Percentiles rank a stretch among this genome's conserved stretches.
Evolutionary conservation across 2,113 vertebrate genomes (phyloP).

Genomic region (Oncorhynchus nerka): DNA sequence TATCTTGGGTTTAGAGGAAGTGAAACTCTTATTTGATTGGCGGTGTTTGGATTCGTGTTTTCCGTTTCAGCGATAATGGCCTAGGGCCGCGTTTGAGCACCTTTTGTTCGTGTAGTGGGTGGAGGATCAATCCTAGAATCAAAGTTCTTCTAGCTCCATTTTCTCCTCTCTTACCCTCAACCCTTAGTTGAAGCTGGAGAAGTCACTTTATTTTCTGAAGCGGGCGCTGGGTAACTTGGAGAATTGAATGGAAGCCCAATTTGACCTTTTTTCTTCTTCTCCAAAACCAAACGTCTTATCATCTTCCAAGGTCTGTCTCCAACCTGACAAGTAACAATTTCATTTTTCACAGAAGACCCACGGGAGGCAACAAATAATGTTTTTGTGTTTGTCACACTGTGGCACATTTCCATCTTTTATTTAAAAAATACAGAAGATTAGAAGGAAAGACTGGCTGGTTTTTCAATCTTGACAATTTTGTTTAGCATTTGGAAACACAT

Average conservation of each 20-base stretch:
- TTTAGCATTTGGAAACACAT: not conserved
- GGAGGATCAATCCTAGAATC: conserved; percentile 45
- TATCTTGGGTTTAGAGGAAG: conserved; percentile 8
- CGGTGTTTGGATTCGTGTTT: not conserved
- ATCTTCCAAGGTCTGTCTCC: conserved; percentile 34
- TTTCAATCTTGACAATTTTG: not conserved
- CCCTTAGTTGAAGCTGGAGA: conserved; percentile 12
- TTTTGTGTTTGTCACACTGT: conserved; percentile 14
- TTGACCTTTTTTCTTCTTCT: conserved; percentile 21
- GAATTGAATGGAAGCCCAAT: conserved; percentile 37
- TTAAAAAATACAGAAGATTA: conserved; percentile 9
- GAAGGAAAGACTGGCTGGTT: not conserved
- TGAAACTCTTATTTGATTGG: conserved; percentile 12
- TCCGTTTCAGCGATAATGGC: conserved; percentile 9
- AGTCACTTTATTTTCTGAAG: conserved; percentile 36
- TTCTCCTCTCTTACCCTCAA: conserved; percentile 18
- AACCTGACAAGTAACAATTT: conserved; percentile 23
- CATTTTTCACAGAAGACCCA: conserved; percentile 21
- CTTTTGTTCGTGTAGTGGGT: conserved; percentile 31
- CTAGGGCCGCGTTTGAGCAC: conserved; percentile 27
- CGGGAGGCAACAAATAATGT: conserved; percentile 9
- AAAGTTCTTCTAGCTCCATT: conserved; percentile 37
- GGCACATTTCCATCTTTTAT: conserved; percentile 6
- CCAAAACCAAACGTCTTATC: conserved; percentile 29
- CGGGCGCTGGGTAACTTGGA: conserved; percentile 14